Base-by-base conservation (phyloP, 1,140 invertebrate genomes). In the Sminthurides bifidus region DNA sequence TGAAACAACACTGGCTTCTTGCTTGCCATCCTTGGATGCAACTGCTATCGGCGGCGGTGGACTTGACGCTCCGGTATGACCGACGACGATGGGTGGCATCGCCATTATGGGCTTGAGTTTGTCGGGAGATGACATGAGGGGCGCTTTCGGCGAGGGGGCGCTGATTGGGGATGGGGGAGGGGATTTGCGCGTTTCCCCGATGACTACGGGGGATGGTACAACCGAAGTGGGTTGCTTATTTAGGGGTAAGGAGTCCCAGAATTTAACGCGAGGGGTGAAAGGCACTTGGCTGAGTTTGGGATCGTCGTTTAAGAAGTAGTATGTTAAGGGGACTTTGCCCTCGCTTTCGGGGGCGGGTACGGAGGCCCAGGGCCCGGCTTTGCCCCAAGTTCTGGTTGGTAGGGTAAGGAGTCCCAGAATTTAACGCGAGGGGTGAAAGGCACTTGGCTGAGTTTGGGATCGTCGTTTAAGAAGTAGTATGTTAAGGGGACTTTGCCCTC, bases 331-430 rank as follows among this genome's bases (percentile, higher is more conserved):
- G 8, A 6, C 12, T 8, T 23, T 23, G 21, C 19, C 19, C 19
- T 48, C 21, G 5, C 5, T 8, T 24, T 48, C 21, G 6, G 10
- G 23, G 8, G 12, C 24, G 8, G 44, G 6, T 12, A 48, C 8
- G 19, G 44, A 27, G 10, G 6, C 30, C 44, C 44, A 48, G 12
- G 41, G 12, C 12, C 24, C 30, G 3, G 44, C 12, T 10, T 24
- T 48, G 6, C 24, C 12, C 44, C 44, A 48, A 12, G 44, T 48
- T 48, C 19, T n/a, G 17, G 41, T 6, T 14, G 41, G 21, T 10
- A 48, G 24, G 12, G 27, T 8, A 48, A 48, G 44, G 6, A 14
- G 30, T 48, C 30, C 44, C 44, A 48, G 19, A 48, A 48, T 26
- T 48, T 24, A 10, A 27, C 19, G 4, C 44, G 6, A 12, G 12